These are phyloP conservation scores for Drosophila atroscutellata DNA, from an alignment of 2,888 invertebrate species.

Conservation along the genomic window DNA sequence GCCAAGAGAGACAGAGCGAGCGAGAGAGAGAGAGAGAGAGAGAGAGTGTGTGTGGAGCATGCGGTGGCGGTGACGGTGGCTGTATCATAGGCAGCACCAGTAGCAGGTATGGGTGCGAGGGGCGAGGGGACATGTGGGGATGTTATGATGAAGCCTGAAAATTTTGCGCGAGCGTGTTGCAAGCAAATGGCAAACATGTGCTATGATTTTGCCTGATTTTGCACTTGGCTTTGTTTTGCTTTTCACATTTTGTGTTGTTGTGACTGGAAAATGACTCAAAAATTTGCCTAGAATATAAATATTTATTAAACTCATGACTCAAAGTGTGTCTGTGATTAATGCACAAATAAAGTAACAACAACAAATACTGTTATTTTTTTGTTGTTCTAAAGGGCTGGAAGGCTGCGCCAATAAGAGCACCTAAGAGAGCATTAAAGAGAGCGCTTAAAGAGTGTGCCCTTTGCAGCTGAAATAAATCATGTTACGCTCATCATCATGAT, in stretches of 20 bases:
- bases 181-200: constrained; percentile 69
- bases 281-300: constrained; percentile 42
- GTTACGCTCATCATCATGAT: constrained; percentile 29
- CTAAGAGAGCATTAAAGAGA: constrained; percentile 62
- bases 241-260: constrained; percentile 59
- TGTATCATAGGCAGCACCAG: constrained; percentile 6
- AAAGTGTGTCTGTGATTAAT: constrained; percentile 45
- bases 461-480: constrained; percentile 43
- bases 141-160: constrained; percentile 56
- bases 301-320: constrained; percentile 70
- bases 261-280: constrained; percentile 67
- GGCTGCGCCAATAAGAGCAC: constrained; percentile 70
- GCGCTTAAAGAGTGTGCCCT: constrained; percentile 38
- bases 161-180: constrained; percentile 57
- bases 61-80: constrained; percentile 15
- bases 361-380: background rate
- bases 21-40: constrained; percentile 40
- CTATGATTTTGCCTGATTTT: constrained; percentile 49
- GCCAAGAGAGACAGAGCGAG: constrained; percentile 42
- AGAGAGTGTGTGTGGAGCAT: constrained; percentile 22
- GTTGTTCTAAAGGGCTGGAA: constrained; percentile 54
- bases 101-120: background rate
- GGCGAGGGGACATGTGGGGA: constrained; percentile 11
- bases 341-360: constrained; percentile 12
- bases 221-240: constrained; percentile 54